Conservation (phyloP, 1,140 invertebrate species). For the Drosophila sechellia region DNA sequence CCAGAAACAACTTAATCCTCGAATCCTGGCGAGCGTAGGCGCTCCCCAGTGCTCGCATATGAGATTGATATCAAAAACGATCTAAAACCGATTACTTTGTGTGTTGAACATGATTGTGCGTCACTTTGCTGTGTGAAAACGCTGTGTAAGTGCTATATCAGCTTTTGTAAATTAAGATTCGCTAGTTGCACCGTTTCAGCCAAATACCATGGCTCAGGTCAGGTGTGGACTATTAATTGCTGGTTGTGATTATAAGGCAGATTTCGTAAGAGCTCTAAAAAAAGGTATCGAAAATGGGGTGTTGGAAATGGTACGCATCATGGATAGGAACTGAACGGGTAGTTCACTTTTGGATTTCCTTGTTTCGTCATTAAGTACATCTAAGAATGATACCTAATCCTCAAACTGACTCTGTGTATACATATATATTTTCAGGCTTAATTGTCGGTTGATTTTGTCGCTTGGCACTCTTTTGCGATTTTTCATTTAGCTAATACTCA, state of each 20-base stretch:
- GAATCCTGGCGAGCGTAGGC: slow-evolving; percentile 1
- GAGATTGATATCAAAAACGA: slow-evolving; percentile 35
- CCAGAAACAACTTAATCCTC: slow-evolving; percentile 45
- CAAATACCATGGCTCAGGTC: slow-evolving; percentile 34
- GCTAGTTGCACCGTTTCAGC: slow-evolving; percentile 39
- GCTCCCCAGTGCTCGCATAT: slow-evolving; percentile 57
- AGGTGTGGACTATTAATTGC: slow-evolving; percentile 23
- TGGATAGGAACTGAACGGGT: slow-evolving; percentile 17
- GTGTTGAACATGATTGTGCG: slow-evolving; percentile 70
- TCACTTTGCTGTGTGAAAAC: slow-evolving; percentile 57
- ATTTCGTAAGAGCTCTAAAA: slow-evolving; percentile 18
- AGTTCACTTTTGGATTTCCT: slow-evolving; percentile 1
- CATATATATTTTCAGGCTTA: slow-evolving; percentile 8
- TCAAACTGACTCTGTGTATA: slow-evolving; percentile 7
- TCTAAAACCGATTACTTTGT: slow-evolving; percentile 30
- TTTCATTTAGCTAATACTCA: slow-evolving; percentile 79
- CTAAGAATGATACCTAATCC: slow-evolving; percentile 16
- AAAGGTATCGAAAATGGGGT: neutral
- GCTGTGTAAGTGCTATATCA: slow-evolving; percentile 67
- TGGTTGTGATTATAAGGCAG: slow-evolving; percentile 56
- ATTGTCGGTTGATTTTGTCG: slow-evolving; percentile 15
- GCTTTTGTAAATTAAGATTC: slow-evolving; percentile 59
- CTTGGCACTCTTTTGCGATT: slow-evolving; percentile 66
- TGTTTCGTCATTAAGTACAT: slow-evolving; percentile 61
- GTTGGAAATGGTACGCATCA: slow-evolving; percentile 29